Evolutionary conservation across 2,797 vertebrate genomes (phyloP), one percentile per base, ranked within the genome.

Genomic region (Tamandua tetradactyla): DNA sequence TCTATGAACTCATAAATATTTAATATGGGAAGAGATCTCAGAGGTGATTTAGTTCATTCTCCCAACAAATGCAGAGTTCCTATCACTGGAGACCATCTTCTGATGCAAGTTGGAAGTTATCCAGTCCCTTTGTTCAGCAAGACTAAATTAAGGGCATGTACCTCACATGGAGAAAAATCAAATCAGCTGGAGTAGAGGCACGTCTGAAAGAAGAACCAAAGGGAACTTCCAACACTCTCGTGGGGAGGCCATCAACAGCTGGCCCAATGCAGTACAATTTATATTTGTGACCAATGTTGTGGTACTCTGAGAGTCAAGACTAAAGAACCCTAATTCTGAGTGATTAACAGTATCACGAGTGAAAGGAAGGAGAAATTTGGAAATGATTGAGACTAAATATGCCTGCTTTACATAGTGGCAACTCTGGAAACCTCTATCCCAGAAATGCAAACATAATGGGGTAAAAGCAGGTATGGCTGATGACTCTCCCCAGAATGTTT

Each of bases 401-500:
- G 80, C 17, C 37, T 3, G 55, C 15, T 3, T 22, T 71, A 18
- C 35, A 3, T 42, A 75, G 49, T 69, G 91, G 78, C 86, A 78
- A 2, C 1, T 5, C 11, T 81, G 57, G 27, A 82, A 44, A 15
- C 40, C 62, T 76, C 42, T 75, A 10, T 44, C 62, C 78, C 69
- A 80, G 91, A 75, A 90, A 79, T 22, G 75, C 71, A 32, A 61
- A 83, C 90, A 82, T 20, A 49, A 2, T 64, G 72, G 80, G 7
- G 55, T 92, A 71, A 62, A 71, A 89, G 57, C 25, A 7, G 88
- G 44, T 17, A 4, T 27, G 42, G 52, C 42, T n/a, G 79, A 87
- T 27, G 18, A 52, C 80, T 93, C 93, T 22, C 66, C 91, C 93
- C 82, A 97, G 89, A 95, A 93, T 86, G 35, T 27, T 55, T 93